These are phyloP conservation scores for Emydocephalus ijimae DNA, from an alignment of 2,113 vertebrate genomes.

Conservation along the genomic window DNA sequence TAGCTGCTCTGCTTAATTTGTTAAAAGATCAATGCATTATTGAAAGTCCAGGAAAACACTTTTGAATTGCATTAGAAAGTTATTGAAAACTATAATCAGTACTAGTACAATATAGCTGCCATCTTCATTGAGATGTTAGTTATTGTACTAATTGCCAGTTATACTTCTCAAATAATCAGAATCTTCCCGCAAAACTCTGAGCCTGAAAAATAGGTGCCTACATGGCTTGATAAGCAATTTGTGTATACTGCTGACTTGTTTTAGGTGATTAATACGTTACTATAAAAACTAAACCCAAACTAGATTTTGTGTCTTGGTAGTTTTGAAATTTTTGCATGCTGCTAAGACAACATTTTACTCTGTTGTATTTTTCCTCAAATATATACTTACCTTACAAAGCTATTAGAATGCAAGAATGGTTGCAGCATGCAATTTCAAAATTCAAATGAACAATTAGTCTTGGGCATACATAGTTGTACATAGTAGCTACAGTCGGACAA, in stretches of 20 bases:
- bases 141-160: not conserved
- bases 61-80: not conserved
- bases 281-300: not conserved
- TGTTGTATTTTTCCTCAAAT: not conserved
- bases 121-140: not conserved
- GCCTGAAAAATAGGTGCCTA: not conserved
- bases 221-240: not conserved
- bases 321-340: not conserved
- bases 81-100: not conserved
- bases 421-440: not conserved
- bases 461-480: not conserved
- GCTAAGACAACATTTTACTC: not conserved
- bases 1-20: not conserved
- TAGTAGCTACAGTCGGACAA: not conserved
- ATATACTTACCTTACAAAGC: not conserved
- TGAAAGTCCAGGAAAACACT: not conserved
- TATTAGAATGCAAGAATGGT: not conserved
- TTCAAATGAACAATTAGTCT: not conserved
- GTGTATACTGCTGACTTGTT: not conserved
- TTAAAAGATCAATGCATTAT: not conserved
- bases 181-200: not conserved
- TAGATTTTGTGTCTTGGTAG: not conserved
- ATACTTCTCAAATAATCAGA: not conserved
- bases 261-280: not conserved
- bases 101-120: not conserved